Evolutionary conservation across 2,113 vertebrate species (phyloP), one percentile per base, ranked within the genome.

Genomic region (Neodontobutis hainanensis): DNA sequence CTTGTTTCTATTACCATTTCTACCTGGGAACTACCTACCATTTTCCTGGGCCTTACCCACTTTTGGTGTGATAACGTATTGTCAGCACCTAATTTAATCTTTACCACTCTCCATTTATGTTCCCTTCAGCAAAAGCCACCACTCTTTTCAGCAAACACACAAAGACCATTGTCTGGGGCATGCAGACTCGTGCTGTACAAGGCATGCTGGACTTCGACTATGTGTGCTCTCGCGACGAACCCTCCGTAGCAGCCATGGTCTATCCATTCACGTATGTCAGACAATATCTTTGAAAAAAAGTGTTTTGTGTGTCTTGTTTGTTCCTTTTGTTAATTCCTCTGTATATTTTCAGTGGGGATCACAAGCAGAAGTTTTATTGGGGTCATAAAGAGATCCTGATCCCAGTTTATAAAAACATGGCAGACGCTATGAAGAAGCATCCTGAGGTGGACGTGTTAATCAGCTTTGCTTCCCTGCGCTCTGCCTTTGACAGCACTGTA

Each of bases 351-450:
- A 99, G 97, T 0, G 97, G 97, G 8, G 97, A 99, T 82, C 97
- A 99, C 90, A 98, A 97, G 83, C 97, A 99, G 90, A 99, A 99
- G 80, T 99, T 99, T 87, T 99, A 99, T n/a, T 99, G 97, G 97
- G 97, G 97, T 47, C 97, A 99, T 88, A 99, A 99, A 68, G 97
- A 99, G 86, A 98, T 99, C 83, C 92, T 99, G 73, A 85, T 99
- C 53, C 96, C 97, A 0, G 97, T 99, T 55, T 99, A 95, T 81
- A 99, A 99, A 90, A 97, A 95, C 86, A 99, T 99, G 97, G 89
- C 91, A 0, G 96, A 99, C 15, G 97, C 97, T 61, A 96, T 95
- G 95, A 97, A 91, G 90, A 98, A 96, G 77, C 97, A 99, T 78
- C 92, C 95, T 0, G 95, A 96, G 35, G 97, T 98, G 47, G 97